A percentile compares a stretch with the other conserved stretches of the same genome.
These are phyloP conservation scores for Syritta pipiens DNA, from an alignment of 2,888 invertebrate species.

Conservation along the genomic window DNA sequence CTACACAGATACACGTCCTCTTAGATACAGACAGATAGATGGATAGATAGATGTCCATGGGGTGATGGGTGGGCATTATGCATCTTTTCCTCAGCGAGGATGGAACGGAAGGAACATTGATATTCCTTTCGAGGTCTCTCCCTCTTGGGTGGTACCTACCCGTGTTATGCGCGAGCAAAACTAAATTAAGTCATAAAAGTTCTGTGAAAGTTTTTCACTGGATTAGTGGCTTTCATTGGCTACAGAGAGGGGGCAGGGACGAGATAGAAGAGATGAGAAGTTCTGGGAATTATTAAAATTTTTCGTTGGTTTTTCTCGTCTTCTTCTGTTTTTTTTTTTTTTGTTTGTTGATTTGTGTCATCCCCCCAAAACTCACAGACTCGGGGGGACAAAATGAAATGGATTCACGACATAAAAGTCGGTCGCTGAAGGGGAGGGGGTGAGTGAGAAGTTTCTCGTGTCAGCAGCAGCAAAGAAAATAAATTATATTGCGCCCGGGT, in stretches of 20 bases:
- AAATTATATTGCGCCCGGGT: slow-evolving; percentile 60
- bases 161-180: slow-evolving; percentile 53
- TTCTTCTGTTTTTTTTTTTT: slow-evolving; percentile 21
- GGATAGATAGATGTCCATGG: not conserved
- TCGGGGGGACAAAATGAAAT: slow-evolving; percentile 46
- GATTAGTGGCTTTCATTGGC: slow-evolving; percentile 59
- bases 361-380: slow-evolving; percentile 22
- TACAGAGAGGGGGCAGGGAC: not conserved
- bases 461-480: slow-evolving; percentile 46
- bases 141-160: not conserved
- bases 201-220: slow-evolving; percentile 65
- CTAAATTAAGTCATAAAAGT: slow-evolving; percentile 68
- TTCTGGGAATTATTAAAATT: slow-evolving; percentile 64
- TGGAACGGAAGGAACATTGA: slow-evolving; percentile 24
- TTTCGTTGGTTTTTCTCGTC: slow-evolving; percentile 21
- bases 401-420: slow-evolving; percentile 57
- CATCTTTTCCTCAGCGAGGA: slow-evolving; percentile 41
- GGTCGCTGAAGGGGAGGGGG: too few species aligned
- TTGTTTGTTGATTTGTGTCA: slow-evolving; percentile 33
- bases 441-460: slow-evolving; percentile 34
- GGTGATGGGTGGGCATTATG: slow-evolving; percentile 28
- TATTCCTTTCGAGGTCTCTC: slow-evolving; percentile 10
- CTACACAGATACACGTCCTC: slow-evolving; percentile 53
- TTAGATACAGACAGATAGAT: not conserved
- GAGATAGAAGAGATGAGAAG: slow-evolving; percentile 38